A percentile compares a stretch with the other conserved stretches of the same genome.
phyloP scores from a whole-genome alignment of 2,797 vertebrate genomes.

The Tamandua tetradactyla region DNA sequence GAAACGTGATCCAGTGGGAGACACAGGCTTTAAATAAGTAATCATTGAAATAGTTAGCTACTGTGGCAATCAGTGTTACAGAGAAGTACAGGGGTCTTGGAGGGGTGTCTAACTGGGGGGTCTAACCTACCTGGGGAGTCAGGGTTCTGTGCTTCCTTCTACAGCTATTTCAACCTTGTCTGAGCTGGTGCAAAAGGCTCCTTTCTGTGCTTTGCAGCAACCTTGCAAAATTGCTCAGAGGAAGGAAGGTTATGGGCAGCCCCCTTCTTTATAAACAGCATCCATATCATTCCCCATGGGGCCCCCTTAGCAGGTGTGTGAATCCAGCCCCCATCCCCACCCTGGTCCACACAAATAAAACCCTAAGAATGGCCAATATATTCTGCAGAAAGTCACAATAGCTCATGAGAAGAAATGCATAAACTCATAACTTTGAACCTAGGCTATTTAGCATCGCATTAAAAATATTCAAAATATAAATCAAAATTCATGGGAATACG shows the following conservation, averaged over 20 bases:
- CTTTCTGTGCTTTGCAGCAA: neutral
- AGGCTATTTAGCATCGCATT: constrained; percentile 89
- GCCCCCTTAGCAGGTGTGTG: neutral
- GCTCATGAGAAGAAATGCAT: constrained; percentile 82
- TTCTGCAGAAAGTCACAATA: constrained; percentile 82
- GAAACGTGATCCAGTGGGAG: neutral
- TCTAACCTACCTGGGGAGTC: no score
- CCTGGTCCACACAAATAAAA: constrained; percentile 78
- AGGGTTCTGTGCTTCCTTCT: neutral
- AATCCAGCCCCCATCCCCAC: neutral
- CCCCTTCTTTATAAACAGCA: constrained; percentile 60
- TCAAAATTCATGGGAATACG: constrained; percentile 92
- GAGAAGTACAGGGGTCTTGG: neutral
- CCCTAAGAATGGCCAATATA: constrained; percentile 79
- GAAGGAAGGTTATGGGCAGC: constrained; percentile 32
- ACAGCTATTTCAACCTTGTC: neutral
- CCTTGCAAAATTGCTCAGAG: neutral
- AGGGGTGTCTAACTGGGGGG: no score
- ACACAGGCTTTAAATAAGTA: neutral
- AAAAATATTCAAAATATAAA: constrained; percentile 93
- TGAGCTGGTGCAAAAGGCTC: neutral
- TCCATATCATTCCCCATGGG: constrained; percentile 53
- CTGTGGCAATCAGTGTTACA: fast-evolving
- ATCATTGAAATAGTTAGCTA: neutral
- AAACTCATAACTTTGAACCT: constrained; percentile 82